Percentiles rank a stretch among this genome's conserved stretches.
phyloP scores from a whole-genome alignment of 2,797 vertebrate species.

The Luscinia luscinia region DNA sequence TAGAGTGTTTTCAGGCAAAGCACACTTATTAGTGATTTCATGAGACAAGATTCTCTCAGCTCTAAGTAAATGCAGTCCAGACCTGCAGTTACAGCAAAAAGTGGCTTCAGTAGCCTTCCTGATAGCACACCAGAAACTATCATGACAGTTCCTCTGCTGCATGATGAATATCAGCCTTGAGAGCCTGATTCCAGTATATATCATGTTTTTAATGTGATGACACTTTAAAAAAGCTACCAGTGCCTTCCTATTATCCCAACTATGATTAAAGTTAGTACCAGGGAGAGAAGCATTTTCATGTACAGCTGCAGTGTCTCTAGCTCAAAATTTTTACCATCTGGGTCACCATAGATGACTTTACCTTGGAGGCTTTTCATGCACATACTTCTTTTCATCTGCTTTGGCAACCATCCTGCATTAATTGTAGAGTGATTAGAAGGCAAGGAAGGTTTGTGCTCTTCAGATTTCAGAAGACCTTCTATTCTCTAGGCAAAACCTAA shows the following conservation, averaged over 20 bases:
- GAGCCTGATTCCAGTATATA: background rate
- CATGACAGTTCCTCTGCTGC: background rate
- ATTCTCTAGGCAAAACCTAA: background rate
- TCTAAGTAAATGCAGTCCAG: background rate
- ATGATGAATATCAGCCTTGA: background rate
- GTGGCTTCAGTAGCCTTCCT: background rate
- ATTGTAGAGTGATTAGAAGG: background rate
- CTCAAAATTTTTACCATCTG: background rate
- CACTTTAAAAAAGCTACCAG: background rate
- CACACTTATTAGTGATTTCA: background rate
- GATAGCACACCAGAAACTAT: background rate
- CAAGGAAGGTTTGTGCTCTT: background rate
- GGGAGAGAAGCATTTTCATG: background rate
- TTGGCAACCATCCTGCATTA: background rate
- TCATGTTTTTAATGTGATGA: background rate
- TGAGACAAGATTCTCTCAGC: background rate
- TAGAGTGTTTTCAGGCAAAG: background rate
- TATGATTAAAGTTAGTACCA: background rate
- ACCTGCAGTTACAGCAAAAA: background rate
- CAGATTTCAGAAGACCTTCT: background rate
- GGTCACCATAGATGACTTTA: background rate
- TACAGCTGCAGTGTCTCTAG: background rate
- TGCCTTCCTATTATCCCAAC: background rate
- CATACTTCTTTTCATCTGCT: background rate
- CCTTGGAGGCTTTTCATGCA: background rate